Evolutionary conservation across 2,113 vertebrate genomes (phyloP).

Genomic region (Isurus oxyrinchus): DNA sequence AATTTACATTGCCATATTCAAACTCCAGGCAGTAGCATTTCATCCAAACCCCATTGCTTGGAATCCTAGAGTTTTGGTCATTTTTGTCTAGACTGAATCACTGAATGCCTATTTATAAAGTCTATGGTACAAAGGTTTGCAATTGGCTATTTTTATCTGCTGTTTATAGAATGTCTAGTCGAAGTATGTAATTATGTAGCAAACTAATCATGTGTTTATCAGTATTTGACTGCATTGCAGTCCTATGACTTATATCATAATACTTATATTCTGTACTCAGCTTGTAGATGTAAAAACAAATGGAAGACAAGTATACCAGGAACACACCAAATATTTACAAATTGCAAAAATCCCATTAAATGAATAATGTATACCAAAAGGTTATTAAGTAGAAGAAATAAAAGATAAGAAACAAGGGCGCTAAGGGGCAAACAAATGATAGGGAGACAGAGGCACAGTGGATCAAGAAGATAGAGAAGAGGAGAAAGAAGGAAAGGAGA

Average conservation of each 20-base stretch:
- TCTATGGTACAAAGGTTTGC: neutral
- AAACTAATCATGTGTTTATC: neutral
- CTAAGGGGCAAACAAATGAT: neutral
- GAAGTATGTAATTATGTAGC: neutral
- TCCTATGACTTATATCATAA: neutral
- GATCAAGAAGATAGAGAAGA: neutral
- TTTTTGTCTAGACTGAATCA: neutral
- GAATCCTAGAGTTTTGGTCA: neutral
- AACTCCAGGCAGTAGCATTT: neutral
- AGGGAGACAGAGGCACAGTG: neutral
- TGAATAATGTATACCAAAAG: neutral
- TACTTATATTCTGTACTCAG: neutral
- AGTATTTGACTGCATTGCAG: neutral
- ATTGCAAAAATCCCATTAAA: neutral
- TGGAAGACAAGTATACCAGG: neutral
- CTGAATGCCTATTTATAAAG: conserved; percentile 4
- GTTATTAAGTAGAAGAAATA: neutral
- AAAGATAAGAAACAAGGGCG: neutral
- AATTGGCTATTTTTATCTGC: neutral
- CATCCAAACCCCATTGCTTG: neutral
- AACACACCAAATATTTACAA: neutral
- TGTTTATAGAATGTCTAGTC: neutral
- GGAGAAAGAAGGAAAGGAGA: neutral
- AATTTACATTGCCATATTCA: neutral
- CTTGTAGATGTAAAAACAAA: neutral